A percentile compares a stretch with the other conserved stretches of the same genome.
phyloP scores from a whole-genome alignment of 2,113 vertebrate genomes.

The Columba janthina region DNA sequence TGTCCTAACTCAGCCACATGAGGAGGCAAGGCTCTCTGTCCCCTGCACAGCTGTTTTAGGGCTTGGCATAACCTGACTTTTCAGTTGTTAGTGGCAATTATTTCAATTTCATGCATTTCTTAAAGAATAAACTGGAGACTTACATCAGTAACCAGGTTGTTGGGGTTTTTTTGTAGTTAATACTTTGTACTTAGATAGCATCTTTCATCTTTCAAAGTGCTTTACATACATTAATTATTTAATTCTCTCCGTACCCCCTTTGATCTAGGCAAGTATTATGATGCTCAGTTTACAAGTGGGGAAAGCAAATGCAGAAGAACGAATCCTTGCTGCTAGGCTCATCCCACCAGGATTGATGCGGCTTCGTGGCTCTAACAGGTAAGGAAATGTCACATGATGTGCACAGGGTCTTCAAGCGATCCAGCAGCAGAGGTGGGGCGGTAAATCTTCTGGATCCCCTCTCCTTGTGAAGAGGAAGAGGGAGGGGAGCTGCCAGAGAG shows the following conservation, averaged over 20 bases:
- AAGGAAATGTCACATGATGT: not conserved
- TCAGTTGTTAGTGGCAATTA: not conserved
- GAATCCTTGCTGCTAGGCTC: slow-evolving; percentile 20
- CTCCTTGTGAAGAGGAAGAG: not conserved
- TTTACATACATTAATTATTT: slow-evolving; percentile 65
- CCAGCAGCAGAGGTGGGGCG: not conserved
- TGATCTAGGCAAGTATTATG: slow-evolving; percentile 48
- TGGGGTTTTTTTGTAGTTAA: slow-evolving; percentile 7
- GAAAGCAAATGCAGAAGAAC: not conserved
- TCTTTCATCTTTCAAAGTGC: slow-evolving; percentile 67
- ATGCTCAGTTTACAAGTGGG: slow-evolving; percentile 28
- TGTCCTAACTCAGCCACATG: not conserved
- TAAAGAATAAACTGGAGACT: not conserved
- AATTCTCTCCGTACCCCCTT: slow-evolving; percentile 29
- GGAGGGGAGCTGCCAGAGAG: not conserved
- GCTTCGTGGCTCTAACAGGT: fast-evolving
- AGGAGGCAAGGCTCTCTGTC: not conserved
- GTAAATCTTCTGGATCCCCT: not conserved
- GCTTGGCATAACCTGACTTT: not conserved
- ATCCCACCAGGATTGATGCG: not conserved
- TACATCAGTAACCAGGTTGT: not conserved
- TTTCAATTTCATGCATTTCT: not conserved
- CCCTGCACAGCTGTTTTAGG: not conserved
- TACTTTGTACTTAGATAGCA: slow-evolving; percentile 63
- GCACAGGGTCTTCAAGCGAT: not conserved